A percentile compares a stretch with the other conserved stretches of the same genome.
These are phyloP conservation scores for Andrena praecox DNA, from an alignment of 2,888 invertebrate species.

Conservation along the genomic window DNA sequence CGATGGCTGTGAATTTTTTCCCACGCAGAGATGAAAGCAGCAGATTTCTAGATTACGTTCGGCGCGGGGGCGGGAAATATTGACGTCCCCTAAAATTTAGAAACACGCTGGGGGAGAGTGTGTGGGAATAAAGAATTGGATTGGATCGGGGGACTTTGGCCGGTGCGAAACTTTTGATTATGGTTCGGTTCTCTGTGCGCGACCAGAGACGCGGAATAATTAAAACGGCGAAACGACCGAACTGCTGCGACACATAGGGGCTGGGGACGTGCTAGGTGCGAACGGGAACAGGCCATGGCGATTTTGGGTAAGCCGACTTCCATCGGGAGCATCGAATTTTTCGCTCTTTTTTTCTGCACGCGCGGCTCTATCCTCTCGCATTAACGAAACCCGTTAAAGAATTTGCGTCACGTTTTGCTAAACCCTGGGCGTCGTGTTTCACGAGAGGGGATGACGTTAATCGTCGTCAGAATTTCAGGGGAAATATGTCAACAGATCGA, in stretches of 20 bases:
- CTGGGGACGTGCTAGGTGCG: constrained; percentile 5
- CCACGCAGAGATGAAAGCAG: background rate
- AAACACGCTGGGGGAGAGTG: background rate
- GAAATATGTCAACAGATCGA: background rate
- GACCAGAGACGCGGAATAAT: constrained; percentile 67
- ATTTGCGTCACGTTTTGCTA: constrained; percentile 1
- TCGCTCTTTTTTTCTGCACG: constrained; percentile 13
- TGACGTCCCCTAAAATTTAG: constrained; percentile 3
- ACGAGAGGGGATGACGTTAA: background rate
- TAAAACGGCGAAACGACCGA: constrained; percentile 61
- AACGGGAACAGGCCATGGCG: constrained; percentile 18
- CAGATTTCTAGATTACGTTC: background rate
- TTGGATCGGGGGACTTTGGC: constrained; percentile 33
- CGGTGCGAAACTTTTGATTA: constrained; percentile 49
- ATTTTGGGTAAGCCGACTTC: constrained; percentile 51
- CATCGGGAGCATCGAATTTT: constrained; percentile 28
- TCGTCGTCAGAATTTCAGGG: background rate
- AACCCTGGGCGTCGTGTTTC: constrained; percentile 8
- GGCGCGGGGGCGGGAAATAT: background rate
- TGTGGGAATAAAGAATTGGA: constrained; percentile 16
- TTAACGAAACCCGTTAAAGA: constrained; percentile 43
- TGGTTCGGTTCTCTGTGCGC: constrained; percentile 32
- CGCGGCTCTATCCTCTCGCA: constrained; percentile 31
- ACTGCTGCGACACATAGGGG: constrained; percentile 30
- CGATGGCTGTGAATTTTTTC: too few relatives aligned